Base-by-base conservation (phyloP, 2,888 invertebrate genomes). In the Torymus tubicola region DNA sequence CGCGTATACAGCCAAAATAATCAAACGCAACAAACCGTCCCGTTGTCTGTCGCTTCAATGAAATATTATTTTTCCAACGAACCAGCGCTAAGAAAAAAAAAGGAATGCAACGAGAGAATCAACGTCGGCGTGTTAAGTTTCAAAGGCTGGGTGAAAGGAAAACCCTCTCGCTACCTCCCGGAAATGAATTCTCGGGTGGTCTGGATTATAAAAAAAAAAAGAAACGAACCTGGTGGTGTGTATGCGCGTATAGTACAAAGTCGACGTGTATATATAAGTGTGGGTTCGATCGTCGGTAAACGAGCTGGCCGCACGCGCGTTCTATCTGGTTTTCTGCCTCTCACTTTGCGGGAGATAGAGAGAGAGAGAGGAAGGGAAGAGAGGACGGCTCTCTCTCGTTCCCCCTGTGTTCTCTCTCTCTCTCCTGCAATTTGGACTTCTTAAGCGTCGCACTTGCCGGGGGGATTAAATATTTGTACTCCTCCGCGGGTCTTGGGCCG, bases 381-480 rank as follows among this genome's bases (percentile, higher is more conserved):
- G 61, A 61, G 10, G 18, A 13, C 8, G 16, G 58, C 24, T 18
- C 14, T 75, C 18, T 14, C 11, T 50, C 64, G 63, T 14, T 55
- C 24, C 58, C 21, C 21, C 21, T 21, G 21, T 21, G 21, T n/a
- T n/a, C n/a, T n/a, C 31, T 31, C 31, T 31, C 31, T 31, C 31
- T 79, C 69, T 74, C 69, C 74, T 69, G 69, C 74, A 74, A 79
- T 79, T 79, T 74, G 68, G 58, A 64, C 65, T 76, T 80, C 67
- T 77, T 77, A 63, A 77, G 21, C 65, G 71, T 70, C 65, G 75
- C 60, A 69, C 68, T 73, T 69, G 69, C 70, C 14, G 53, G 16
- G 57, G 61, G 73, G 72, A 73, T 78, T 81, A 81, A 78, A 81
- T 78, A 81, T 78, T 81, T 78, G 81, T 65, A 77, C 69, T 72